Base-by-base conservation (phyloP, 2,113 vertebrate species). In the Raphicerus campestris region DNA sequence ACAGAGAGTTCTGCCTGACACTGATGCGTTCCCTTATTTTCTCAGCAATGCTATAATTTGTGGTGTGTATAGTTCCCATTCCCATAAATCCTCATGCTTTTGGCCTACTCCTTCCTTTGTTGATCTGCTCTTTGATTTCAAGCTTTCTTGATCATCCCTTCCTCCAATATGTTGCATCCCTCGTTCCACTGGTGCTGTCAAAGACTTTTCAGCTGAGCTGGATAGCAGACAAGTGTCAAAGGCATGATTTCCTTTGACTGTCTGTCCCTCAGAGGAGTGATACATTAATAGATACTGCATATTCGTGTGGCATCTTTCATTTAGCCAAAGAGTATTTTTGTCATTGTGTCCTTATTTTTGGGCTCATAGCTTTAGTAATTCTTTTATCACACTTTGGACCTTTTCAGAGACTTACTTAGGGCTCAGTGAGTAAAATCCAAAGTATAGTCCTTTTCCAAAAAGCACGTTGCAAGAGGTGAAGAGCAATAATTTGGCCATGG, bases 371-470 rank as follows among this genome's bases (percentile, higher is more conserved):
- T 77, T 93, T 95, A 35, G 3, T 94, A 47, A 89, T 96, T 96
- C 28, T 80, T 73, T 93, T 86, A 42, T 85, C 26, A 84, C 8
- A 88, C 19, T 49, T 61, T 91, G 39, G 24, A 75, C 22, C 26
- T 58, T 60, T 95, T 89, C 39, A 92, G 53, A 75, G 39, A 75
- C 35, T 97, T 61, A n/a, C 14, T 55, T 89, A 26, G 89, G 45
- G 16, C 14, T 94, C 30, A 75, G 11, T 55, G 75, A 95, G 28
- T 85, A 97, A 96, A 92, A 60, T 87, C 35, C 11, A 7, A 53
- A 91, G 55, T 89, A 73, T 53, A 49, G 93, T 88, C 6, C 28
- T 87, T 97, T 94, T 53, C 10, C 45, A 93, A 96, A 93, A 42
- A 94, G 30, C 55, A 45, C 83, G 30, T 60, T 87, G 35, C 58